These are phyloP conservation scores for Castor canadensis DNA, from an alignment of 2,113 vertebrate genomes.

Conservation along the genomic window DNA sequence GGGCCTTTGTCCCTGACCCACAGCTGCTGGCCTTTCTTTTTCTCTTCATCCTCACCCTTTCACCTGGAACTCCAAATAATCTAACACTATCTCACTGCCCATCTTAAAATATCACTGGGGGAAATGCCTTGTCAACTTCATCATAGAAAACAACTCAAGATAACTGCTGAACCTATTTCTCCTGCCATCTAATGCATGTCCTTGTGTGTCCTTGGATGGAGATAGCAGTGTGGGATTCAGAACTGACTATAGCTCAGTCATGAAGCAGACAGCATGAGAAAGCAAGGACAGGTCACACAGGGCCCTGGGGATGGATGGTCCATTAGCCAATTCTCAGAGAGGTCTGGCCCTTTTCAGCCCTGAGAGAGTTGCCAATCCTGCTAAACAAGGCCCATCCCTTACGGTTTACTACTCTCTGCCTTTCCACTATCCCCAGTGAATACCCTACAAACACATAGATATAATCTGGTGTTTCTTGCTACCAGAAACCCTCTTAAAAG, in stretches of 20 bases:
- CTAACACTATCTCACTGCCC: neutral
- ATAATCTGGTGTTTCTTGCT: neutral
- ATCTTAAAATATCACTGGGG: neutral
- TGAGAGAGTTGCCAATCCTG: too few relatives aligned
- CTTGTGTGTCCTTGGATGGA: neutral
- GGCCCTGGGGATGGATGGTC: accelerated
- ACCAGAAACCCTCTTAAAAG: neutral
- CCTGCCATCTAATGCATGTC: neutral
- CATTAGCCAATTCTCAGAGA: neutral
- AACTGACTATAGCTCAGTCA: neutral
- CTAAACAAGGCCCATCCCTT: neutral
- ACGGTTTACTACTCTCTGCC: neutral
- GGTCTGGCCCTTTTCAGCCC: too few relatives aligned
- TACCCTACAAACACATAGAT: too few relatives aligned
- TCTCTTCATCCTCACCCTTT: neutral
- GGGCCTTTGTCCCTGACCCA: too few relatives aligned
- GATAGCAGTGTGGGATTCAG: neutral
- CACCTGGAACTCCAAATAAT: neutral
- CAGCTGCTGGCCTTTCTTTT: neutral
- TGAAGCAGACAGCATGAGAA: accelerated
- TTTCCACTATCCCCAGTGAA: neutral
- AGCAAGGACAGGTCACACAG: neutral
- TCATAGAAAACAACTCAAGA: neutral
- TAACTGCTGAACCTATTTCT: neutral
- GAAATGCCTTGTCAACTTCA: neutral